Evolutionary conservation across 2,888 invertebrate species (phyloP), one percentile per base, ranked within the genome.

Genomic region (Tinea semifulvella): DNA sequence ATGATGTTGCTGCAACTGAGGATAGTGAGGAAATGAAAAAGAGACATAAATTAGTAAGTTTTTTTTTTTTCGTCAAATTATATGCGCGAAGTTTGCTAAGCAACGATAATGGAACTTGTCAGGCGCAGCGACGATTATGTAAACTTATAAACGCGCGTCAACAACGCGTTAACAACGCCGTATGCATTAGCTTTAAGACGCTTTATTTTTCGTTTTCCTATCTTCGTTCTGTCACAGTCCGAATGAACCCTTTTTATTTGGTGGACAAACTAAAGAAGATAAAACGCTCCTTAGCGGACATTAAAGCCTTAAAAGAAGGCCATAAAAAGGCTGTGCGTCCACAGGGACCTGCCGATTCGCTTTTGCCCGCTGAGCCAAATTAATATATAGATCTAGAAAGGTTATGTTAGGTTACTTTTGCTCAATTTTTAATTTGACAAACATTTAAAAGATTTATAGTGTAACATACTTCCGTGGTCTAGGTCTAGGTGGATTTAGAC

Each of bases 231-330:
- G 74, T 72, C 68, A 68, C 71, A 53, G 58, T 61, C 59, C 65
- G 65, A 67, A 72, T 68, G 66, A 74, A 77, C 76, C 77, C 79
- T 72, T 76, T 67, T 68, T 58, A 57, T 67, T 63, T 54, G 55
- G 58, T 52, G 66, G 67, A 71, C 68, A 72, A 72, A 75, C 70
- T 72, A 70, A 68, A 68, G 73, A 69, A 76, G 75, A 76, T 76
- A 79, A 79, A 79, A 77, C 68, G 69, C 65, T 69, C 68, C 65
- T 70, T 66, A 72, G 66, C 67, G 65, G 64, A 73, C 75, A 76
- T 77, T 77, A 77, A 71, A 73, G 74, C 63, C 64, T 64, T 65
- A 64, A 60, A 65, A 64, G 60, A 63, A 67, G 62, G 64, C 70
- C 64, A 58, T 74, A 74, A 75, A 76, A 72, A 70, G 69, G 63